A percentile compares a stretch with the other conserved stretches of the same genome.
Evolutionary conservation across 2,113 vertebrate species (phyloP).

Genomic region (Nesoenas mayeri): DNA sequence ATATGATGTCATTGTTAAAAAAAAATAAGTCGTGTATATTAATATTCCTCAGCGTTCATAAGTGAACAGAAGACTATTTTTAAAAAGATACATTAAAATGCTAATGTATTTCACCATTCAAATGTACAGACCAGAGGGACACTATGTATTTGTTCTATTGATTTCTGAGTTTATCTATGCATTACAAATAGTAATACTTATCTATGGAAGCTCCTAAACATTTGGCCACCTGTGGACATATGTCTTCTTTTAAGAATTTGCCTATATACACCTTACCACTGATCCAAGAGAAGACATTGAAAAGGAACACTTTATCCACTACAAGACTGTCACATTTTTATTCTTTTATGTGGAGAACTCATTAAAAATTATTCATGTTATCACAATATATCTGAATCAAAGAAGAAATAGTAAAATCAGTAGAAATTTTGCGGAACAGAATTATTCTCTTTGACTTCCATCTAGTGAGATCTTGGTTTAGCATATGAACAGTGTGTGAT

Average conservation of each 20-base stretch:
- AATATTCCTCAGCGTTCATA: not conserved
- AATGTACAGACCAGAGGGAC: not conserved
- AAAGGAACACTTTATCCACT: not conserved
- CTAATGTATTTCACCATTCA: not conserved
- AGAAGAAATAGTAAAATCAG: not conserved
- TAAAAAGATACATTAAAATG: not conserved
- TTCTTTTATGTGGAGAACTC: not conserved
- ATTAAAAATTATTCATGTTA: not conserved
- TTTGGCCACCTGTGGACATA: not conserved
- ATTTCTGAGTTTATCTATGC: not conserved
- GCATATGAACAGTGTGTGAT: not conserved
- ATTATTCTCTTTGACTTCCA: not conserved
- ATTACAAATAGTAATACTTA: not conserved
- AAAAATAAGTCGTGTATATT: not conserved
- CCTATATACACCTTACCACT: not conserved
- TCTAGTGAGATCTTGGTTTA: not conserved
- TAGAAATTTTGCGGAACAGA: not conserved
- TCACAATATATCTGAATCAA: not conserved
- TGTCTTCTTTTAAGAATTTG: not conserved
- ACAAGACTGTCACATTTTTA: not conserved
- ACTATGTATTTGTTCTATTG: not conserved
- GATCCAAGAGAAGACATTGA: not conserved
- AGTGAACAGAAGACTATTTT: not conserved
- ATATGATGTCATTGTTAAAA: not conserved
- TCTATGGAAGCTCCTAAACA: not conserved